Conservation (phyloP, 2,888 invertebrate genomes). For the Geotrupes spiniger region DNA sequence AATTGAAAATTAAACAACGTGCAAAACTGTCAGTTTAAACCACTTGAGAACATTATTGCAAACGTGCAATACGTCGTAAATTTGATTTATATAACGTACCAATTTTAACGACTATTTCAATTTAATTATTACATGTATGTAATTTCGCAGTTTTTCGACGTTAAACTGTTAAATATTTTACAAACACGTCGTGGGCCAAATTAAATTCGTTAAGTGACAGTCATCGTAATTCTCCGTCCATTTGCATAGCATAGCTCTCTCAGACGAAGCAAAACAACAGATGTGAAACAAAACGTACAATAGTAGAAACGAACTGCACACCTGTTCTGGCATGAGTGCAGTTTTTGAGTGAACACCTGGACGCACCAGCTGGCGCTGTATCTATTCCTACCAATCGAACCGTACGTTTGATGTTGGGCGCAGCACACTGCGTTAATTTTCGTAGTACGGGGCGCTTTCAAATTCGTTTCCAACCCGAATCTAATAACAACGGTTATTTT, state of each 20-base stretch:
- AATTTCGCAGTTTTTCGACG: no score
- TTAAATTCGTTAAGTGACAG: no score
- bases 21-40: slow-evolving; percentile 23
- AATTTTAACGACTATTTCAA: no score
- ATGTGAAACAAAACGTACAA: slow-evolving; percentile 43
- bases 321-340: slow-evolving; percentile 41
- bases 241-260: background rate
- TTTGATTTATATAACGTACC: no score
- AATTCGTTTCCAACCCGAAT: background rate
- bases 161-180: no score
- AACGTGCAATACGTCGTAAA: no score
- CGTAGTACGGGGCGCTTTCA: slow-evolving; percentile 8
- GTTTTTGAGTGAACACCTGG: slow-evolving; percentile 44
- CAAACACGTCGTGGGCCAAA: no score
- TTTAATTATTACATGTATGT: no score
- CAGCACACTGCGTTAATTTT: slow-evolving; percentile 29
- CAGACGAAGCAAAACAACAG: slow-evolving; percentile 44
- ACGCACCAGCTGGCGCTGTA: slow-evolving; percentile 31
- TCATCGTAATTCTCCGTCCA: background rate
- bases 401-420: slow-evolving; percentile 30
- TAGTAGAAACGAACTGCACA: slow-evolving; percentile 27
- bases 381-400: slow-evolving; percentile 19
- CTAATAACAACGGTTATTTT: background rate
- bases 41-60: background rate
- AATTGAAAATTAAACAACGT: slow-evolving; percentile 26